phyloP scores from a whole-genome alignment of 2,113 vertebrate species.

The Emydura subglobosa region DNA sequence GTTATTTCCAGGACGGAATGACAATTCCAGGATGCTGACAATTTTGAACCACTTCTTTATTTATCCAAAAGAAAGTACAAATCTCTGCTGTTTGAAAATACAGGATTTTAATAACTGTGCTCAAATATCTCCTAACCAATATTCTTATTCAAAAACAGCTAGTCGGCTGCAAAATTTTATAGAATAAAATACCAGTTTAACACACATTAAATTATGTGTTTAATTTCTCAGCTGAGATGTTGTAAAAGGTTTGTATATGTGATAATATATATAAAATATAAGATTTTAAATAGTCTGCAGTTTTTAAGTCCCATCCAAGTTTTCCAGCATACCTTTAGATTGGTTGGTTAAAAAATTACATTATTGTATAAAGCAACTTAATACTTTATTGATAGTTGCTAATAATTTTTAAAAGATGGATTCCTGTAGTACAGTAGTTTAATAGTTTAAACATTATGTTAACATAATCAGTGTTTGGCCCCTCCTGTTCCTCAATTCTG shows the following conservation, averaged over 20 bases:
- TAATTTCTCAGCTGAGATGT: background rate
- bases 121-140: background rate
- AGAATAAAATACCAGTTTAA: background rate
- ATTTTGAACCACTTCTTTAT: background rate
- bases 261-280: background rate
- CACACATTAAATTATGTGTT: background rate
- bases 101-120: background rate
- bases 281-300: background rate
- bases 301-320: slow-evolving; percentile 31
- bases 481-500: slow-evolving; percentile 77
- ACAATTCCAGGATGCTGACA: background rate
- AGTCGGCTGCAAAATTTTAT: background rate
- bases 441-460: slow-evolving; percentile 82
- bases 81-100: background rate
- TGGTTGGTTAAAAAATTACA: slow-evolving; percentile 35
- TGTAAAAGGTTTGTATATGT: background rate
- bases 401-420: slow-evolving; percentile 78
- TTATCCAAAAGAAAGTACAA: slow-evolving; percentile 12
- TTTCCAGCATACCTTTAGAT: slow-evolving; percentile 76
- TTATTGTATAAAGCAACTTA: slow-evolving; percentile 54
- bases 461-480: slow-evolving; percentile 82
- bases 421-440: slow-evolving; percentile 78
- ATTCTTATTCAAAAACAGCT: background rate
- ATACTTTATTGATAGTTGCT: slow-evolving; percentile 70
- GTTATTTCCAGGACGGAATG: background rate